These are phyloP conservation scores for Acromyrmex heyeri DNA, from an alignment of 1,140 invertebrate species.

Conservation along the genomic window DNA sequence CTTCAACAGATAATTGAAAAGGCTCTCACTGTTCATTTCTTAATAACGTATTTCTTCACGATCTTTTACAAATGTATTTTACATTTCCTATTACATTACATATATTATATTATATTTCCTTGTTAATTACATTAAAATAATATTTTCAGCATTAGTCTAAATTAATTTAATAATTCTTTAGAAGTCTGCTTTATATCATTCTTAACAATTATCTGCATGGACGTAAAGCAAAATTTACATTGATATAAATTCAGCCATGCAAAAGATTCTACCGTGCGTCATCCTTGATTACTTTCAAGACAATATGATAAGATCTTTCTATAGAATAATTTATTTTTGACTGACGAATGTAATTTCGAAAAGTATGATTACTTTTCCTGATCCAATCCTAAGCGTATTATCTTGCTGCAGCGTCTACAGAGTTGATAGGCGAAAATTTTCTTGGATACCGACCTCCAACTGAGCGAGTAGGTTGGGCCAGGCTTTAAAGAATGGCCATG, in stretches of 20 bases:
- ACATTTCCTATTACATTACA: too few relatives aligned
- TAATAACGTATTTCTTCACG: not conserved
- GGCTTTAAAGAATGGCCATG: conserved; percentile 63
- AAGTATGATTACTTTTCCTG: not conserved
- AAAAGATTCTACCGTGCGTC: not conserved
- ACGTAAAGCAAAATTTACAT: not conserved
- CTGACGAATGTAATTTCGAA: conserved; percentile 6
- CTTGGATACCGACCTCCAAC: conserved; percentile 28
- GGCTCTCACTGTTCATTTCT: not conserved
- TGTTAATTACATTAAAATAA: not conserved
- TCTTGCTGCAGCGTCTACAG: not conserved
- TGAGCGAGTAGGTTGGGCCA: conserved; percentile 37
- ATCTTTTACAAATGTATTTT: not conserved
- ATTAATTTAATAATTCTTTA: not conserved
- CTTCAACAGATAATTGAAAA: not conserved
- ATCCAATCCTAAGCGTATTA: conserved; percentile 5
- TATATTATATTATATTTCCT: not conserved
- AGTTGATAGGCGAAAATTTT: conserved; percentile 47
- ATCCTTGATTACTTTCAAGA: not conserved
- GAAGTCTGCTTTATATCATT: not conserved
- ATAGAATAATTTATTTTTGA: conserved; percentile 31
- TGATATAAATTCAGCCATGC: not conserved
- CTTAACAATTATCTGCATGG: conserved; percentile 22
- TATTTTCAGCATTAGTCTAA: not conserved
- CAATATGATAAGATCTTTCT: not conserved